Evolutionary conservation across 2,888 invertebrate species (phyloP), one percentile per base, ranked within the genome.

Genomic region (Pristionchus entomophagus): DNA sequence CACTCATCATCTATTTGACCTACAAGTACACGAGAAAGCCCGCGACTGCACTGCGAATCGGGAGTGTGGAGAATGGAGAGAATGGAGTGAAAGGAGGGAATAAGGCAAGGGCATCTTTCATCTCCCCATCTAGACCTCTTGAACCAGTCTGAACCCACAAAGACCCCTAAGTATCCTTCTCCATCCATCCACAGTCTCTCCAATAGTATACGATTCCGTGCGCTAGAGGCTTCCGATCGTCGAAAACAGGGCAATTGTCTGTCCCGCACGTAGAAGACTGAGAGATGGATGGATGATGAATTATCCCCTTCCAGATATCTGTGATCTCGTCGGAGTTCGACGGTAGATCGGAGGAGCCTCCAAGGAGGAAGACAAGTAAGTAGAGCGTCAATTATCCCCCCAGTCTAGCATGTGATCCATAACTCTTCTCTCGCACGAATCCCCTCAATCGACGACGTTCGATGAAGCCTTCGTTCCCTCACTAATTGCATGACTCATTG

Each of bases 21-120:
- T 80, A 80, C 78, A 80, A 80, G 51, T 80, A 80, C 78, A 80
- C 78, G 29, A 22, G 51, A 22, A 80, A 80, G 32, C 78, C 78
- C 2, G 26, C 29, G 22, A 12, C 51, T 26, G 78, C 49, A 80
- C 51, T 26, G 17, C 29, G 78, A 29, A 26, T 80, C 8, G 78
- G 32, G 10, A 51, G 51, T 51, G 29, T 80, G 0, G 78, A 80
- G 19, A 51, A 32, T 32, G 78, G 78, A 32, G 49, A n/a, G n/a
- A n/a, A n/a, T n/a, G n/a, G n/a, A n/a, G n/a, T n/a, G n/a, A 14
- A 19, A 22, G 35, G 35, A 65, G 65, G 41, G 1, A 73, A 73
- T 17, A 73, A 19, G 73, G 73, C 45, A n/a, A 45, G n/a, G 19
- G 3, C 35, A 12, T 29, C 4, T 41, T n/a, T 45, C 73, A 73